Base-by-base conservation (phyloP, 2,797 vertebrate genomes). In the Helicolenus hilgendorfi region DNA sequence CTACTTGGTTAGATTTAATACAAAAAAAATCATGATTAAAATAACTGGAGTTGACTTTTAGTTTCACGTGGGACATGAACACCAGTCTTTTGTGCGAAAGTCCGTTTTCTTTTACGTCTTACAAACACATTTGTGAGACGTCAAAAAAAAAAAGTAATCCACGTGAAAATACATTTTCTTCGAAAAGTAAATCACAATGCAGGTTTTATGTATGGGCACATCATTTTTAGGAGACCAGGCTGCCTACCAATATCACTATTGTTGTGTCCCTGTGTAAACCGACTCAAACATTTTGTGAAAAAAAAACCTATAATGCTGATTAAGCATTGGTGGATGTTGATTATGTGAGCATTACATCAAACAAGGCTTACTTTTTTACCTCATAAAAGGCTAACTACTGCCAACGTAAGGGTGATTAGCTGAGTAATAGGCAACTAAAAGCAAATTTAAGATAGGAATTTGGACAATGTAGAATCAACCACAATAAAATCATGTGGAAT, bases 1-100 rank as follows among this genome's bases (percentile, higher is more conserved):
- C 18, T 8, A 49, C 45, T 0, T 49, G 7, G 45, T 0, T 49
- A 0, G 7, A 1, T 45, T 45, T 45, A 41, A 18, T 45, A 18
- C 15, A 45, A 41, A 45, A 41, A 15, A 45, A 5, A 45, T 45
- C 41, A 45, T 49, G 15, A 49, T 49, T 20, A 49, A 49, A 49
- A 49, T 49, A 1, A 49, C 45, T 49, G 45, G 7, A 49, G 45
- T 2, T 49, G 45, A 49, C 18, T 7, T 49, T 49, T 49, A 49
- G 15, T 49, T 49, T 49, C 18, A 49, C 3, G 15, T 45, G 41
- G 41, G 45, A 49, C 45, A 49, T 49, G 18, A 49, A 45, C 41
- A 45, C 2, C 6, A 49, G 45, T 49, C 45, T 49, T 18, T 18
- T 49, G 45, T 18, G 45, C 0, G 3, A 18, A 20, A 49, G 45